Evolutionary conservation across 1,140 invertebrate genomes (phyloP).

Genomic region (Apolygus lucorum): DNA sequence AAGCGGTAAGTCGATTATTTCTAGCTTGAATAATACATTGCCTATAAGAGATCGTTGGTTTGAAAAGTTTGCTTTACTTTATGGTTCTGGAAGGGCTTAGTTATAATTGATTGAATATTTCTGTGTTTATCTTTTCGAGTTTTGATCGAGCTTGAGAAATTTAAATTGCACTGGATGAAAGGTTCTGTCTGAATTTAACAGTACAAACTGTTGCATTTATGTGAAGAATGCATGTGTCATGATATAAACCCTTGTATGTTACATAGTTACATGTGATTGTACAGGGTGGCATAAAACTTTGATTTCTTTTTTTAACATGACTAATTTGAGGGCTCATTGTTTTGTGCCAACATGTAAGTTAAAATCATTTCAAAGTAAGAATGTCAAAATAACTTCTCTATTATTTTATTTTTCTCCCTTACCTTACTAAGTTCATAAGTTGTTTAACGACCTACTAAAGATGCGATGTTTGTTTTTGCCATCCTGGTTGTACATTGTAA

Average conservation of each 20-base stretch:
- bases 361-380: neutral
- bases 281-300: neutral
- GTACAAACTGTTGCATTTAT: no score
- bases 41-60: neutral
- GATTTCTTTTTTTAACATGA: neutral
- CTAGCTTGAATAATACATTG: neutral
- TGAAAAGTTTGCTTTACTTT: neutral
- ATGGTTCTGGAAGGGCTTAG: neutral
- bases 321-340: neutral
- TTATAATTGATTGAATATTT: neutral
- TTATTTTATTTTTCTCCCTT: no score
- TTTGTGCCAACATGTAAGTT: neutral
- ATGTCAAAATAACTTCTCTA: neutral
- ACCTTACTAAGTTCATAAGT: no score
- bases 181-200: neutral
- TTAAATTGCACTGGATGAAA: neutral
- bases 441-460: no score
- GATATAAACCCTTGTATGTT: no score
- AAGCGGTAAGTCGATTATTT: conserved; percentile 42
- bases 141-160: no score
- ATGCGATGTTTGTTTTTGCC: conserved; percentile 9
- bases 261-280: no score
- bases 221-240: no score
- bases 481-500: neutral
- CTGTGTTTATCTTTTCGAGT: neutral